These are phyloP conservation scores for Lamellibrachia columna DNA, from an alignment of 2,888 invertebrate genomes.

Conservation along the genomic window DNA sequence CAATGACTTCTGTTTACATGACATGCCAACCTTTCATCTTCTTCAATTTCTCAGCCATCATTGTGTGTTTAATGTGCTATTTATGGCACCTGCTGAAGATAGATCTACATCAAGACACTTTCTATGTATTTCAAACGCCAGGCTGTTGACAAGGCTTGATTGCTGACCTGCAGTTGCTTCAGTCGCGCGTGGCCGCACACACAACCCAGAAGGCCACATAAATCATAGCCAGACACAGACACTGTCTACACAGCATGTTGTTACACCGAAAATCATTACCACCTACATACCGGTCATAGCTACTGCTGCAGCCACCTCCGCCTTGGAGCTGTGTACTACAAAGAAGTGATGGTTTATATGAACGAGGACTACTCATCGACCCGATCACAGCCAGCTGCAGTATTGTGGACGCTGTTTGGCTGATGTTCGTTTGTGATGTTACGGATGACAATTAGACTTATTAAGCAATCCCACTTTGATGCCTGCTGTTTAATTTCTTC, in stretches of 20 bases:
- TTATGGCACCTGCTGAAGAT: slow-evolving; percentile 10
- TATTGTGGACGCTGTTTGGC: neutral
- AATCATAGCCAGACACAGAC: neutral
- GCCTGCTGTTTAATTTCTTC: neutral
- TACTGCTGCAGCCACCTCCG: neutral
- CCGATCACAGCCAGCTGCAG: neutral
- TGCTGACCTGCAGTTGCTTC: neutral
- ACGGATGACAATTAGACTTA: neutral
- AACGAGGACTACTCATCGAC: neutral
- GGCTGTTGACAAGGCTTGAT: neutral
- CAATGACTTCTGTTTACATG: neutral
- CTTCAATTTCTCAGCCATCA: neutral
- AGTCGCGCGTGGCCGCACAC: slow-evolving; percentile 11
- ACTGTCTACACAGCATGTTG: neutral
- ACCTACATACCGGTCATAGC: neutral
- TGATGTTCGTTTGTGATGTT: neutral
- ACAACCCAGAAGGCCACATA: neutral
- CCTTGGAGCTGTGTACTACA: neutral
- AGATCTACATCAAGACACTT: neutral
- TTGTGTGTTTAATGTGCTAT: neutral
- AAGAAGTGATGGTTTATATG: neutral
- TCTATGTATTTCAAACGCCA: neutral
- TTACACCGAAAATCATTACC: neutral
- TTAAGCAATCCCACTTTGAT: neutral
- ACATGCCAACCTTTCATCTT: neutral